Conservation (phyloP, 2,113 vertebrate genomes). For the Periophthalmodon schlosseri region DNA sequence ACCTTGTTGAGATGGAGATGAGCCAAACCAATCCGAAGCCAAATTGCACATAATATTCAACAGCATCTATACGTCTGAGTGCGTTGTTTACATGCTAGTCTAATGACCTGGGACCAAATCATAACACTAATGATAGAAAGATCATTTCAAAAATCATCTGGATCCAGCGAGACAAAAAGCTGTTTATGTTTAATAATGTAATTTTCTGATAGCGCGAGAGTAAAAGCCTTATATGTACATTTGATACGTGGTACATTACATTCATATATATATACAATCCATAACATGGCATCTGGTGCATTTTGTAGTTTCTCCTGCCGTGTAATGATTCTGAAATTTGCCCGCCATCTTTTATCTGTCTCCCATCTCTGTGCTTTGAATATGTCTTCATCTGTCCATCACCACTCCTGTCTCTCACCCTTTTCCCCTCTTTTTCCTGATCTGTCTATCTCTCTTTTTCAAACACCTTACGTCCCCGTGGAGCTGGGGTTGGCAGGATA, state of each 20-base stretch:
- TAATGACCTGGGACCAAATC: conserved; percentile 38
- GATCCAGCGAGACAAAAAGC: conserved; percentile 21
- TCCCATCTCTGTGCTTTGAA: conserved; percentile 4
- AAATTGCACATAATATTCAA: conserved; percentile 56
- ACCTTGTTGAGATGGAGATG: conserved; percentile 39
- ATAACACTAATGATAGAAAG: conserved; percentile 32
- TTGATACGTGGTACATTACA: conserved; percentile 27
- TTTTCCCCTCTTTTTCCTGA: conserved; percentile 8
- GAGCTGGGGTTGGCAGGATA: conserved; percentile 58
- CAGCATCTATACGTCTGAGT: conserved; percentile 19
- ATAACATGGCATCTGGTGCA: conserved; percentile 56
- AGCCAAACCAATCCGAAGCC: conserved; percentile 45
- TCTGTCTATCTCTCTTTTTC: conserved; percentile 34
- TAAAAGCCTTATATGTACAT: conserved; percentile 31
- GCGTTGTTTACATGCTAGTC: conserved; percentile 48
- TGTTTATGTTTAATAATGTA: conserved; percentile 52
- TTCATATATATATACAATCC: conserved; percentile 49
- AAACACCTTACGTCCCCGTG: conserved; percentile 33
- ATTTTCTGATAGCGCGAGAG: conserved; percentile 48
- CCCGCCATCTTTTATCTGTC: conserved; percentile 38
- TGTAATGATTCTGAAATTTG: conserved; percentile 49
- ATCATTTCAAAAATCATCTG: conserved; percentile 47
- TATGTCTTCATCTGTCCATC: conserved; percentile 22
- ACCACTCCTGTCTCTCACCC: conserved; percentile 4
- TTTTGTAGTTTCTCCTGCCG: conserved; percentile 22